Evolutionary conservation across 2,797 vertebrate genomes (phyloP).

Genomic region (Florisuga fusca): DNA sequence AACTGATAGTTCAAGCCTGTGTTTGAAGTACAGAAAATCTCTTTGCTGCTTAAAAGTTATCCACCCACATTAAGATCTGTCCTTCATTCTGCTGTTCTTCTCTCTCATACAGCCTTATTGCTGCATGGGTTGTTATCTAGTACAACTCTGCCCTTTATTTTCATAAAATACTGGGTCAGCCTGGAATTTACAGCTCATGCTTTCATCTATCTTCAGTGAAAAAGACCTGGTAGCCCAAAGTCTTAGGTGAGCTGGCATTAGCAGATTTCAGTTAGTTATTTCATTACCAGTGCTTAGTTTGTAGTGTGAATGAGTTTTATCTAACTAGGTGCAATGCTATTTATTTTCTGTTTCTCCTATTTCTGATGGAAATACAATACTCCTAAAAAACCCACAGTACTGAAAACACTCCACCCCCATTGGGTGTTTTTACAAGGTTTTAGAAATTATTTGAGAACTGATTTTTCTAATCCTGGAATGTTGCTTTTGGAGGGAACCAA

Average conservation of each 20-base stretch:
- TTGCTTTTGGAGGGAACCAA: not conserved
- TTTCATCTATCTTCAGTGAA: not conserved
- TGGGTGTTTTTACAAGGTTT: not conserved
- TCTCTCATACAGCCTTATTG: not conserved
- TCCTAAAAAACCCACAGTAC: not conserved
- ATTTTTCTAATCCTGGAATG: not conserved
- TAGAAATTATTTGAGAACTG: not conserved
- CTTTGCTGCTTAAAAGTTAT: not conserved
- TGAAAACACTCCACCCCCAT: not conserved
- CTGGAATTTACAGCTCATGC: not conserved
- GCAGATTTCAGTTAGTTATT: not conserved
- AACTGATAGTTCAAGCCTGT: not conserved
- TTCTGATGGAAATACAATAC: not conserved
- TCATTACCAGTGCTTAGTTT: not conserved
- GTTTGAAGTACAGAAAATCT: not conserved
- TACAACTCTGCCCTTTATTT: not conserved
- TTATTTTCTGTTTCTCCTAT: not conserved
- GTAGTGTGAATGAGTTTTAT: not conserved
- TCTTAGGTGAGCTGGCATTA: not conserved
- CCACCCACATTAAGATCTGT: not conserved
- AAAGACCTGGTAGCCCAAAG: not conserved
- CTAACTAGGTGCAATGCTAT: not conserved
- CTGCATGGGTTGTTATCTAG: not conserved
- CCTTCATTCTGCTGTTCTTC: not conserved
- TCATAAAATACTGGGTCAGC: not conserved